These are phyloP conservation scores for Oikopleura albicans DNA, from an alignment of 23 tunicate genomes.

Conservation along the genomic window DNA sequence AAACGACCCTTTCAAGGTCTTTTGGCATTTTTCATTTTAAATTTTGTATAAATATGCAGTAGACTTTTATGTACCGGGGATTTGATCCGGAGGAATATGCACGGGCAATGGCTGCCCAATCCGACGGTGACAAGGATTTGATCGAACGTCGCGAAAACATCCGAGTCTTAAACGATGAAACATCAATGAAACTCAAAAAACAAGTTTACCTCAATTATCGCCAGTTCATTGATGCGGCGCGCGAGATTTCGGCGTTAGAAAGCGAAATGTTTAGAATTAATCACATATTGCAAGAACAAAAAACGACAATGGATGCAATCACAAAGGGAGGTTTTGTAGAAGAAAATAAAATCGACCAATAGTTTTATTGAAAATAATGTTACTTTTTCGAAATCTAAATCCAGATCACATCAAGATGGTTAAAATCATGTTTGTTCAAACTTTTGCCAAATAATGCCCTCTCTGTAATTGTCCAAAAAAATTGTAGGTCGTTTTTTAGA, in stretches of 20 bases:
- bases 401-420: too few relatives aligned
- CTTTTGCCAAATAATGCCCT: too few relatives aligned
- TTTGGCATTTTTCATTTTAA: too few relatives aligned
- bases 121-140: constrained; percentile 15
- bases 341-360: too few relatives aligned
- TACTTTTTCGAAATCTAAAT: too few relatives aligned
- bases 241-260: constrained; percentile 84
- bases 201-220: constrained; percentile 95
- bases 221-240: constrained; percentile 92
- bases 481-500: too few relatives aligned
- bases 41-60: neutral
- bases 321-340: constrained; percentile 30
- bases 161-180: constrained; percentile 35
- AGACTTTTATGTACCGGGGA: neutral
- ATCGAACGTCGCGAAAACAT: neutral
- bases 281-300: constrained; percentile 79
- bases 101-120: neutral
- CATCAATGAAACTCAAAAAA: constrained; percentile 69
- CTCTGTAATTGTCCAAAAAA: too few relatives aligned
- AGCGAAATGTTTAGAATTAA: constrained; percentile 92
- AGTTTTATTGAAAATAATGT: too few relatives aligned
- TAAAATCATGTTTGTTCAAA: too few relatives aligned
- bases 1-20: too few relatives aligned
- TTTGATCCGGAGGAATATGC: constrained; percentile 15
- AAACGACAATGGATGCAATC: constrained; percentile 64